A percentile compares a stretch with the other conserved stretches of the same genome.
These are phyloP conservation scores for Euthynnus affinis DNA, from an alignment of 2,797 vertebrate species.

Conservation along the genomic window DNA sequence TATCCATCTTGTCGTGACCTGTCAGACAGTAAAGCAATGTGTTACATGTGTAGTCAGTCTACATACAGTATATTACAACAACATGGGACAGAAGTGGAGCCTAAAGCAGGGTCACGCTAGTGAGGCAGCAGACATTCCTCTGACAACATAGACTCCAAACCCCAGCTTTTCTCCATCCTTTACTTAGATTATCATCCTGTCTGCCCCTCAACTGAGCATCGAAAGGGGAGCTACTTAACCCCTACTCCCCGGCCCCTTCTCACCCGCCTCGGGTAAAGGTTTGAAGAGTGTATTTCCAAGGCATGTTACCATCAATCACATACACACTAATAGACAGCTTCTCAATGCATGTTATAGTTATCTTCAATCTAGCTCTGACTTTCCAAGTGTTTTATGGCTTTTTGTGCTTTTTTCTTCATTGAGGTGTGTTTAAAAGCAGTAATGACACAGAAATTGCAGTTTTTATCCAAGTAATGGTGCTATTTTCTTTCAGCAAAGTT, in stretches of 20 bases:
- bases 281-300: constrained; percentile 10
- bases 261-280: not conserved
- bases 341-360: constrained; percentile 3
- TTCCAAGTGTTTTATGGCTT: constrained; percentile 18
- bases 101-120: constrained; percentile 28
- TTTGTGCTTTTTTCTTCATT: constrained; percentile 1
- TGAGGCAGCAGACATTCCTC: constrained; percentile 53
- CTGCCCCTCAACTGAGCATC: constrained; percentile 21
- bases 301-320: not conserved
- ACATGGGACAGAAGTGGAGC: constrained; percentile 27
- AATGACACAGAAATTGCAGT: constrained; percentile 8
- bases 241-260: not conserved
- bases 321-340: constrained; percentile 6
- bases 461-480: constrained; percentile 24
- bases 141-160: constrained; percentile 44
- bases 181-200: constrained; percentile 45
- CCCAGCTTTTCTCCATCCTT: constrained; percentile 35
- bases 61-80: constrained; percentile 26
- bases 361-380: not conserved
- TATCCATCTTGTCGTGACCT: constrained; percentile 30
- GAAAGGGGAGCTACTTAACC: constrained; percentile 26
- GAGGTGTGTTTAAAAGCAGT: constrained; percentile 16
- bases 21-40: constrained; percentile 20
- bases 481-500: constrained; percentile 21
- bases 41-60: constrained; percentile 18